Percentiles rank a stretch among this genome's conserved stretches.
phyloP scores from a whole-genome alignment of 1,140 invertebrate genomes.

The Glomeris maerens region DNA sequence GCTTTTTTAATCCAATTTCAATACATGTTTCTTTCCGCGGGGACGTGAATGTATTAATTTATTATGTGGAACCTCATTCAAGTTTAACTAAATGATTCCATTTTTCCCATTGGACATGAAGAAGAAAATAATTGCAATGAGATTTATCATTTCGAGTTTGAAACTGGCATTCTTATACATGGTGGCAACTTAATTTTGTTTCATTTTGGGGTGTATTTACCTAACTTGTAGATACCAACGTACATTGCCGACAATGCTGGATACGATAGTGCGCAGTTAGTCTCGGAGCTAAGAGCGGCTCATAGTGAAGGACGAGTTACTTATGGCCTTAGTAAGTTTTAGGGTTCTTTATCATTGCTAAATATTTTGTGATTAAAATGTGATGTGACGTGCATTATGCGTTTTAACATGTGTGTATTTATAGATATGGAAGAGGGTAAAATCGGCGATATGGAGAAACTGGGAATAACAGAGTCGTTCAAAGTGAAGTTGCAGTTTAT shows the following conservation, averaged over 20 bases:
- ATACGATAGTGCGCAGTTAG: slow-evolving; percentile 88
- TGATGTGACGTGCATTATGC: slow-evolving; percentile 5
- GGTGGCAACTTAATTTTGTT: too few species aligned
- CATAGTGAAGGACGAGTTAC: slow-evolving; percentile 65
- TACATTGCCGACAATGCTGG: slow-evolving; percentile 97
- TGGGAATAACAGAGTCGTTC: slow-evolving; percentile 93
- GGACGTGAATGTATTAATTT: too few species aligned
- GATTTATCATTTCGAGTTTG: too few species aligned
- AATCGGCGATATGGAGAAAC: slow-evolving; percentile 67
- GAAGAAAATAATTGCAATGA: too few species aligned
- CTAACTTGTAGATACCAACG: slow-evolving; percentile 76
- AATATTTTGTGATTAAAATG: not conserved
- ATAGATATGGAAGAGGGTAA: slow-evolving; percentile 74
- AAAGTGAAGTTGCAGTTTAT: slow-evolving; percentile 92
- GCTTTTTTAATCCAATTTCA: too few species aligned
- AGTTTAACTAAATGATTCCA: too few species aligned
- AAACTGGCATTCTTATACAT: too few species aligned
- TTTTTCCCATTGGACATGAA: too few species aligned
- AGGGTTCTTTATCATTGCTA: slow-evolving; percentile 4
- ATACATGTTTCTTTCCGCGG: too few species aligned
- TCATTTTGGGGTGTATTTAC: too few species aligned
- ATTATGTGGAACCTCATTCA: too few species aligned
- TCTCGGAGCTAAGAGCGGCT: slow-evolving; percentile 74
- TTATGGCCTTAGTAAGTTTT: slow-evolving; percentile 61
- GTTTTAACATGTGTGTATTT: slow-evolving; percentile 17